phyloP scores from a whole-genome alignment of 2,113 vertebrate genomes.

The Lophotis ruficrista region DNA sequence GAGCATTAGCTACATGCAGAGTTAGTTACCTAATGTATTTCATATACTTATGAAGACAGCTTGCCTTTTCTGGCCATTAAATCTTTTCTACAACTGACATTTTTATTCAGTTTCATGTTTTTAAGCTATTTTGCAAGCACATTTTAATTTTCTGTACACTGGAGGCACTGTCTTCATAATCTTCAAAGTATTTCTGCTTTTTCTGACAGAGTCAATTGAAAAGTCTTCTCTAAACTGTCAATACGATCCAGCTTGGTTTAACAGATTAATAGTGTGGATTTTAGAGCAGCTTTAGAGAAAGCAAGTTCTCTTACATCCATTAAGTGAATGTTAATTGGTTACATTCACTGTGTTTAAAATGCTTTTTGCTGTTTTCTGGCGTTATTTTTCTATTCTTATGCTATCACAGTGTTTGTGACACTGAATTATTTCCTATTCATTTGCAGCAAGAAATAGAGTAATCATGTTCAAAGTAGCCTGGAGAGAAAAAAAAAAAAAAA shows the following conservation, averaged over 20 bases:
- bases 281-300: background rate
- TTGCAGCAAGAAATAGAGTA: conserved; percentile 6
- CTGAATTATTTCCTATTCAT: conserved; percentile 12
- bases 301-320: background rate
- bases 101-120: background rate
- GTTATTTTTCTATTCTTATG: background rate
- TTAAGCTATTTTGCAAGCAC: background rate
- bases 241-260: background rate
- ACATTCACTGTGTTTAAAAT: background rate
- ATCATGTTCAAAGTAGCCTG: background rate
- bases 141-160: background rate
- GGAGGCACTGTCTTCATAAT: background rate
- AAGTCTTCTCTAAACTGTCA: background rate
- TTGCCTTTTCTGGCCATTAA: background rate
- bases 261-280: background rate
- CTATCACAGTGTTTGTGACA: background rate
- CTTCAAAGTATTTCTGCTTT: background rate
- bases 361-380: background rate
- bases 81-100: background rate
- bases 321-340: background rate
- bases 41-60: background rate
- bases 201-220: background rate
- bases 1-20: background rate
- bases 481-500: background rate
- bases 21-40: background rate